These are phyloP conservation scores for Delphinus delphis DNA, from an alignment of 2,113 vertebrate species.

Conservation along the genomic window DNA sequence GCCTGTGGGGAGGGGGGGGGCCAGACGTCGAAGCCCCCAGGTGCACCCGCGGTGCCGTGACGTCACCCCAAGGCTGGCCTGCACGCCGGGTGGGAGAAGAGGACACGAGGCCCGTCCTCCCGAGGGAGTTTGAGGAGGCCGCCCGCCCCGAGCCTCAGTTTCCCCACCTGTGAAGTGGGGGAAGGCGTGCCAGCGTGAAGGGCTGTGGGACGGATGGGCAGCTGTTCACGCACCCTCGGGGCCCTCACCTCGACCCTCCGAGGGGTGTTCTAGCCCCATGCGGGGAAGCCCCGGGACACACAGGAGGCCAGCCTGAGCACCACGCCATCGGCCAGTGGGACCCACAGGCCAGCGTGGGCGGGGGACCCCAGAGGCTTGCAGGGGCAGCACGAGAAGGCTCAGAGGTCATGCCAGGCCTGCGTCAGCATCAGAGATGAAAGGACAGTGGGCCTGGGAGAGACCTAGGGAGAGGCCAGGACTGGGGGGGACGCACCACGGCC, in stretches of 20 bases:
- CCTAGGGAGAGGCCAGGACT: neutral
- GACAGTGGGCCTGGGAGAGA: neutral
- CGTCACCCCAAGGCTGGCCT: neutral
- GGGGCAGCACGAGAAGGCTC: neutral
- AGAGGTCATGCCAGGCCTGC: neutral
- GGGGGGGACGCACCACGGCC: no score
- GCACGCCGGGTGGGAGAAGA: neutral
- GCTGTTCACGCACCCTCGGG: neutral
- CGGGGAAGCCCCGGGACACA: neutral
- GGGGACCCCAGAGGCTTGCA: neutral
- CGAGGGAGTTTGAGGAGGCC: neutral
- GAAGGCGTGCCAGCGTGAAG: neutral
- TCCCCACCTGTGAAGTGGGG: neutral
- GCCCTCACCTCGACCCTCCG: rapidly evolving
- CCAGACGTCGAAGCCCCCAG: neutral
- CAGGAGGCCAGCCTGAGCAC: neutral
- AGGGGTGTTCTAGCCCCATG: neutral
- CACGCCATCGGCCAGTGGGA: neutral
- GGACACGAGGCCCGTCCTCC: neutral
- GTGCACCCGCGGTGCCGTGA: neutral
- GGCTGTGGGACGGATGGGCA: neutral
- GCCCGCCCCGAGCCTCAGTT: neutral
- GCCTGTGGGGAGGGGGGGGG: neutral
- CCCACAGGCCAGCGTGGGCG: neutral
- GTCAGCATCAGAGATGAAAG: neutral